phyloP scores from a whole-genome alignment of 1,140 invertebrate species.

The Drosophila persimilis region DNA sequence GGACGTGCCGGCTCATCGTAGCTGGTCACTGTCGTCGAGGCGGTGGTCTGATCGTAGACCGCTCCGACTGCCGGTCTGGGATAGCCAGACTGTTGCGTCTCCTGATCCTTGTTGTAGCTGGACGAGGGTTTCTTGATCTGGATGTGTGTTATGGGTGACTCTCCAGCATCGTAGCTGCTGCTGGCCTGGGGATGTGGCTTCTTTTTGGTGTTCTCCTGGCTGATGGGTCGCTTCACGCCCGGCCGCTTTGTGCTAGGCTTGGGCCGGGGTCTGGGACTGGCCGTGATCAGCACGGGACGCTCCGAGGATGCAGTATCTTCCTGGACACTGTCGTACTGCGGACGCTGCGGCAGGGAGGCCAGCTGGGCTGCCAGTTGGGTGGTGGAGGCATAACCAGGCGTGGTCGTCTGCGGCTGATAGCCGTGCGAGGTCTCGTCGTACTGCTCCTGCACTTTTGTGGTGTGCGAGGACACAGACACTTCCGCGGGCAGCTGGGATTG shows the following conservation, averaged over 20 bases:
- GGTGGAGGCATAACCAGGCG: neutral
- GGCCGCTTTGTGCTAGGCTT: conserved; percentile 56
- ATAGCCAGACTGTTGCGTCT: conserved; percentile 15
- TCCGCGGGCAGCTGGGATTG: conserved; percentile 60
- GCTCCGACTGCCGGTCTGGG: conserved; percentile 17
- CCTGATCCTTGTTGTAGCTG: conserved; percentile 37
- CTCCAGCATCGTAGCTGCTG: conserved; percentile 22
- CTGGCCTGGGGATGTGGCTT: conserved; percentile 31
- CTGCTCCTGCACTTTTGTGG: conserved; percentile 73
- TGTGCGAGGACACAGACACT: conserved; percentile 75
- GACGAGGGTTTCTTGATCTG: conserved; percentile 54
- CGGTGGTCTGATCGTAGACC: neutral
- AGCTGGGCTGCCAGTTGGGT: too few species aligned
- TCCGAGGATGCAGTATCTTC: conserved; percentile 42
- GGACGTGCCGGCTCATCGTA: conserved; percentile 22
- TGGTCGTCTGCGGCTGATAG: conserved; percentile 52
- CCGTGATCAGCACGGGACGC: conserved; percentile 60
- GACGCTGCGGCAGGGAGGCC: conserved; percentile 29
- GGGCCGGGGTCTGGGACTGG: conserved; percentile 59
- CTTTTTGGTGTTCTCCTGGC: conserved; percentile 33
- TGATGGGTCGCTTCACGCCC: conserved; percentile 32
- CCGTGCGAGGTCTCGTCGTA: conserved; percentile 37
- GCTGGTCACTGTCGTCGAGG: neutral
- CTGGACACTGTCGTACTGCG: conserved; percentile 44
- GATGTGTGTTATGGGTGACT: conserved; percentile 56